phyloP scores from a whole-genome alignment of 2,113 vertebrate genomes.

The Syngnathus typhle region DNA sequence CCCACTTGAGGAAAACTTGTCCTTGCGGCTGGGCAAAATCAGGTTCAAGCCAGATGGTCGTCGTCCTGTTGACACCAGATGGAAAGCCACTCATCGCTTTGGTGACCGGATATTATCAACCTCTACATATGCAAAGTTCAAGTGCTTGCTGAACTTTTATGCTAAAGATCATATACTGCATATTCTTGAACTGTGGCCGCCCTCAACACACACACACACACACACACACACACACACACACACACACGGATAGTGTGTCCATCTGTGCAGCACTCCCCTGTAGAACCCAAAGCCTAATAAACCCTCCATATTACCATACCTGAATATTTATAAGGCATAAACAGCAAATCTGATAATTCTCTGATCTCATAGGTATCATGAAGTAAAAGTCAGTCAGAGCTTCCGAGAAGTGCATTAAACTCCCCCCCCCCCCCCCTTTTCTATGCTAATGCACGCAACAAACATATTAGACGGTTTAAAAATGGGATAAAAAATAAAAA shows the following conservation, averaged over 20 bases:
- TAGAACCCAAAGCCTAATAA: conserved; percentile 36
- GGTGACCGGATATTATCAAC: conserved; percentile 6
- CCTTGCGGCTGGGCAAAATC: conserved; percentile 33
- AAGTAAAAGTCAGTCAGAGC: conserved; percentile 23
- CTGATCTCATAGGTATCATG: conserved; percentile 10
- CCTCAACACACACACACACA: conserved; percentile 4
- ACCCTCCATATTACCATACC: conserved; percentile 52
- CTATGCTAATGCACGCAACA: conserved; percentile 30
- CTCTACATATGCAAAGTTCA: conserved; percentile 2
- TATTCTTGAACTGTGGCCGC: conserved; percentile 24
- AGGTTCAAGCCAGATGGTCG: conserved; percentile 58
- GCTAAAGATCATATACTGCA: conserved; percentile 8
- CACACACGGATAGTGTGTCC: conserved; percentile 26
- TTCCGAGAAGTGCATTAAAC: background rate
- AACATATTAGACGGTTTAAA: conserved; percentile 9
- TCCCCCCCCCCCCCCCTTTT: too few species aligned
- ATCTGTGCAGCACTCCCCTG: conserved; percentile 51
- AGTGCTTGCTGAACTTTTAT: conserved; percentile 14
- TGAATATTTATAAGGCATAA: conserved; percentile 64
- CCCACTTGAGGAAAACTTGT: conserved; percentile 7
- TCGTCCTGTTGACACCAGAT: conserved; percentile 47
- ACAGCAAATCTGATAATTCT: conserved; percentile 38
- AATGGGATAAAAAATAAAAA: background rate
- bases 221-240: conserved; percentile 2
- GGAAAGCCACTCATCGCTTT: conserved; percentile 9